A percentile compares a stretch with the other conserved stretches of the same genome.
Evolutionary conservation across 2,113 vertebrate genomes (phyloP).

Genomic region (Syrmaticus mikado): DNA sequence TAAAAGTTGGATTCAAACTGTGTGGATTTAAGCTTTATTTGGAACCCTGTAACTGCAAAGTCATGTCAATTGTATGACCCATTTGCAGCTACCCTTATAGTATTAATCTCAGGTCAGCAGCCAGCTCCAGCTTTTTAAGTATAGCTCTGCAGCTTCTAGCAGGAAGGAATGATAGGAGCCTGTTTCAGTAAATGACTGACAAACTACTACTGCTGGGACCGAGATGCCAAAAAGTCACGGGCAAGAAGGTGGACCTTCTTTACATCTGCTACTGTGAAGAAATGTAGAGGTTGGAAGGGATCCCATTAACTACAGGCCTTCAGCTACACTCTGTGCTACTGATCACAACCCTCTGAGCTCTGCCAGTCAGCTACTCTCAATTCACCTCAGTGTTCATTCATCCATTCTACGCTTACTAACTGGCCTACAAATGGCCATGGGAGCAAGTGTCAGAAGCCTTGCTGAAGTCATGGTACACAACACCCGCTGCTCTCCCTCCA

Average conservation of each 20-base stretch:
- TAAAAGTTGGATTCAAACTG: not conserved
- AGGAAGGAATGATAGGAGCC: not conserved
- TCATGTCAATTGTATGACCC: accelerated
- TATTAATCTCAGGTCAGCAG: not conserved
- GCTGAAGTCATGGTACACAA: too few species aligned
- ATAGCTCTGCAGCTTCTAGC: not conserved
- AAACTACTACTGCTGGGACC: not conserved
- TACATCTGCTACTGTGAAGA: accelerated
- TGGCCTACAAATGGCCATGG: too few species aligned
- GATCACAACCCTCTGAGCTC: too few species aligned
- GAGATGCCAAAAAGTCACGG: not conserved
- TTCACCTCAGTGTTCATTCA: too few species aligned
- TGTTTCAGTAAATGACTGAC: not conserved
- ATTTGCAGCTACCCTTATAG: not conserved
- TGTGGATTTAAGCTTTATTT: not conserved
- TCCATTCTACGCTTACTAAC: too few species aligned
- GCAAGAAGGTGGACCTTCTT: not conserved
- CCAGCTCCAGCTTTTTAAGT: accelerated
- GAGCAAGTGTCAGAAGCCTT: too few species aligned
- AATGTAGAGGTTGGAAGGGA: too few species aligned
- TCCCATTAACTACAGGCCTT: too few species aligned
- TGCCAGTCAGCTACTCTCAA: too few species aligned
- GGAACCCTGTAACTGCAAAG: not conserved
- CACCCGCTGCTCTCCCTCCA: too few species aligned
- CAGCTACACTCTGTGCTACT: too few species aligned